phyloP scores from a whole-genome alignment of 2,888 invertebrate genomes.

The Rhodophaea formosa region DNA sequence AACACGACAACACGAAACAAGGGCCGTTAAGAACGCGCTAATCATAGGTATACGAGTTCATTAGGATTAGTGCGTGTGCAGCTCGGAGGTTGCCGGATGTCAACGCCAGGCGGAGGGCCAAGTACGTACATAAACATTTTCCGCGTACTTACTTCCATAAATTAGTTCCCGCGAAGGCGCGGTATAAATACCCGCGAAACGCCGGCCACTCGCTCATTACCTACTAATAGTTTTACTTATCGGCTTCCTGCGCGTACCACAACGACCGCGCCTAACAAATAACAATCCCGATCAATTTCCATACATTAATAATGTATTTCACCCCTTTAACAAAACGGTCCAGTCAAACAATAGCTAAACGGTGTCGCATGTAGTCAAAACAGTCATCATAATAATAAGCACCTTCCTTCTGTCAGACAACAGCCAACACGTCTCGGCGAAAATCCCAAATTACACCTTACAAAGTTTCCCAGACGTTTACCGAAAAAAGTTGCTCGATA shows the following conservation, averaged over 20 bases:
- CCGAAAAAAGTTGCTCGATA: slow-evolving; percentile 63
- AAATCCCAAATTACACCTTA: slow-evolving; percentile 69
- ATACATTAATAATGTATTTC: slow-evolving; percentile 23
- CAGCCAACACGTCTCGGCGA: slow-evolving; percentile 53
- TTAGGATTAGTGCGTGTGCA: slow-evolving; percentile 6
- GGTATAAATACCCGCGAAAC: slow-evolving; percentile 76
- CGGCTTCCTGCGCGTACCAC: slow-evolving; percentile 61
- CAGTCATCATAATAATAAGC: slow-evolving; percentile 67
- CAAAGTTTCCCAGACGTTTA: slow-evolving; percentile 65
- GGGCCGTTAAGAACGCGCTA: too few species aligned
- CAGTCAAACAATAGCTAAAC: slow-evolving; percentile 39
- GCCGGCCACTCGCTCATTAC: slow-evolving; percentile 69
- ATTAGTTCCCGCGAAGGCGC: slow-evolving; percentile 77
- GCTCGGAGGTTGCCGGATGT: slow-evolving; percentile 55
- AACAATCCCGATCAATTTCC: slow-evolving; percentile 31
- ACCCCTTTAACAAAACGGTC: slow-evolving; percentile 26
- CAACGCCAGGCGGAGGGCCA: slow-evolving; percentile 59
- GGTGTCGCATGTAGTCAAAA: slow-evolving; percentile 46
- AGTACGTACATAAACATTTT: slow-evolving; percentile 77
- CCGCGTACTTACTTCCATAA: slow-evolving; percentile 80
- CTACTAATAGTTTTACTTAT: slow-evolving; percentile 75
- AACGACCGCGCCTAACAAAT: slow-evolving; percentile 39
- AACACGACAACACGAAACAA: too few species aligned
- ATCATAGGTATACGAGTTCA: background rate
- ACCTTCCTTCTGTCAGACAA: slow-evolving; percentile 53